phyloP scores from a whole-genome alignment of 2,113 vertebrate genomes.

The Eulacestoma nigropectus region DNA sequence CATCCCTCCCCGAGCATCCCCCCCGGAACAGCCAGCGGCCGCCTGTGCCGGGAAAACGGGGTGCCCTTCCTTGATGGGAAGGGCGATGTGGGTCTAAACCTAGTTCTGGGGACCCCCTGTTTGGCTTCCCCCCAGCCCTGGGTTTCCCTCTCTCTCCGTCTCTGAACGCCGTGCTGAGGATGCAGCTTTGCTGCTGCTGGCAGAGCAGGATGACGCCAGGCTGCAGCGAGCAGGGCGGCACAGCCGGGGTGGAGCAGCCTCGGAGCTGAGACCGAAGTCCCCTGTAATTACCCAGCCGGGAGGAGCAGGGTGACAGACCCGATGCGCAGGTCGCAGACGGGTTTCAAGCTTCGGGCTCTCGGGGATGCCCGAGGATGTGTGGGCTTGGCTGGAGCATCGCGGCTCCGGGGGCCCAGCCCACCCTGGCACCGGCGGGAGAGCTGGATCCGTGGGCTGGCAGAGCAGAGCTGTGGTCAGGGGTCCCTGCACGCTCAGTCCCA shows the following conservation, averaged over 20 bases:
- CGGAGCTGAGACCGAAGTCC: neutral
- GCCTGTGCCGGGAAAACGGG: neutral
- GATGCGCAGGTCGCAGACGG: neutral
- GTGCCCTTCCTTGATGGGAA: neutral
- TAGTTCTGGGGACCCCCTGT: neutral
- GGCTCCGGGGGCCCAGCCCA: neutral
- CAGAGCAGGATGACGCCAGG: slow-evolving; percentile 3
- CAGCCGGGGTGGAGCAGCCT: neutral
- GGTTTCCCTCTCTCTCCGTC: neutral
- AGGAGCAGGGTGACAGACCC: slow-evolving; percentile 10
- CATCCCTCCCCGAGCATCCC: neutral
- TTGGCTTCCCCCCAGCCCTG: neutral
- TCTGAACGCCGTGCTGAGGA: neutral
- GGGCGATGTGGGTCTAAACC: neutral
- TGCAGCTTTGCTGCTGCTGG: slow-evolving; percentile 25
- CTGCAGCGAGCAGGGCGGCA: neutral
- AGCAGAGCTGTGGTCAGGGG: neutral
- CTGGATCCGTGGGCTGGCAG: neutral
- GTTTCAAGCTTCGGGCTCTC: neutral
- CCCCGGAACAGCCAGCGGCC: neutral
- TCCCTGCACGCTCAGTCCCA: fast-evolving
- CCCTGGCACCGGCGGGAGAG: neutral
- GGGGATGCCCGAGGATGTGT: neutral
- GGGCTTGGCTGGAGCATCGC: neutral
- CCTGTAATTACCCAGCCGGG: neutral